phyloP scores from a whole-genome alignment of 2,113 vertebrate species.

The Choloepus hoffmanni region DNA sequence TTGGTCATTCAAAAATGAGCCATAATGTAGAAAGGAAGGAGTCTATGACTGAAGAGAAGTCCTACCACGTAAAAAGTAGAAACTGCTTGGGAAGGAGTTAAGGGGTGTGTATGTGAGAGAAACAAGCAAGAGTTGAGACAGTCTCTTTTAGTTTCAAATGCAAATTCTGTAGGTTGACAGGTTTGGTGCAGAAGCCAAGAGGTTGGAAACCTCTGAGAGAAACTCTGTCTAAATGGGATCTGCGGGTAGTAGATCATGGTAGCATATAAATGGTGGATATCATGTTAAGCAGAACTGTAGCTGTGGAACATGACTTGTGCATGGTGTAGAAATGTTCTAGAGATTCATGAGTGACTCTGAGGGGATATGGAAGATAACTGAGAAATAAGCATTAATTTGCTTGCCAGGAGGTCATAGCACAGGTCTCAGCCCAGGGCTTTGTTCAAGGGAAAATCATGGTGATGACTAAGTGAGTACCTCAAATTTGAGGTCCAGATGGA shows the following conservation, averaged over 20 bases:
- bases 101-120: neutral
- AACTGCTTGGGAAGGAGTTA: neutral
- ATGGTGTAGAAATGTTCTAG: neutral
- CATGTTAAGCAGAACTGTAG: neutral
- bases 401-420: neutral
- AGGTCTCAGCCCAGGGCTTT: constrained; percentile 10
- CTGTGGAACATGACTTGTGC: neutral
- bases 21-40: neutral
- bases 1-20: constrained; percentile 25
- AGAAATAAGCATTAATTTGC: neutral
- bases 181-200: neutral
- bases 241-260: neutral
- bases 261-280: neutral
- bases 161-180: neutral
- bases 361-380: neutral
- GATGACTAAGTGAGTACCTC: neutral
- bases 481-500: neutral
- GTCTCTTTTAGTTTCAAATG: neutral
- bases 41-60: neutral
- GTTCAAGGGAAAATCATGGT: neutral
- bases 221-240: neutral
- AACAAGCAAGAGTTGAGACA: neutral
- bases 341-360: neutral
- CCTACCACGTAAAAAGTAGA: neutral
- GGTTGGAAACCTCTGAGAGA: neutral